These are phyloP conservation scores for Microctenopoma stevenorrisi DNA, from an alignment of 2,797 vertebrate species.

Conservation along the genomic window DNA sequence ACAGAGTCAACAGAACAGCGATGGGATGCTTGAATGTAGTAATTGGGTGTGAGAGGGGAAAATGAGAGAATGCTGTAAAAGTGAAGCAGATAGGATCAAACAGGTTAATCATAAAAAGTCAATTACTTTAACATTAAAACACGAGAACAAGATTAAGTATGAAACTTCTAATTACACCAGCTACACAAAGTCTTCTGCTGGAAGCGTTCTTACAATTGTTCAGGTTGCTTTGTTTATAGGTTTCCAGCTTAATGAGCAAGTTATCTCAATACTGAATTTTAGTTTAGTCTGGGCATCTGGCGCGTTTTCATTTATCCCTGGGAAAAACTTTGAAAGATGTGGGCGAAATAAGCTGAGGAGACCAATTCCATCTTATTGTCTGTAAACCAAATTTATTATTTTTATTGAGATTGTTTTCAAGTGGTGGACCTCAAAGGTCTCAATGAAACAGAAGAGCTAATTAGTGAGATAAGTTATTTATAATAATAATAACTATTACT, in stretches of 20 bases:
- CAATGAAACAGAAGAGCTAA: conserved; percentile 58
- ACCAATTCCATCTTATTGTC: conserved; percentile 56
- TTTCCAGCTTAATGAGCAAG: conserved; percentile 71
- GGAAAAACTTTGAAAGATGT: conserved; percentile 38
- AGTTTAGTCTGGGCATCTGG: conserved; percentile 47
- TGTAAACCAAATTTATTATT: conserved; percentile 59
- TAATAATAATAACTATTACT: too few species aligned
- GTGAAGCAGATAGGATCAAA: conserved; percentile 35
- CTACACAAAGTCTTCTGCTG: conserved; percentile 62
- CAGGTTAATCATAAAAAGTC: conserved; percentile 49
- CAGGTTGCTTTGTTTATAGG: conserved; percentile 65
- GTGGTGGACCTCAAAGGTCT: conserved; percentile 43
- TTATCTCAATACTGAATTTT: conserved; percentile 67
- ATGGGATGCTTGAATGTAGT: conserved; percentile 8
- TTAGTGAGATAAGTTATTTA: conserved; percentile 46
- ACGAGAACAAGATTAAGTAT: conserved; percentile 50
- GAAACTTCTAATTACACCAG: conserved; percentile 54
- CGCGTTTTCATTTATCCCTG: conserved; percentile 59
- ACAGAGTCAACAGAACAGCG: conserved; percentile 9
- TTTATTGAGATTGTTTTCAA: conserved; percentile 39
- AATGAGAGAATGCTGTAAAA: conserved; percentile 13
- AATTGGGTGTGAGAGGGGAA: conserved; percentile 4
- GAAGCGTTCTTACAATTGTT: conserved; percentile 68
- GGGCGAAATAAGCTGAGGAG: conserved; percentile 63
- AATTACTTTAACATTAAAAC: conserved; percentile 48